Evolutionary conservation across 2,888 invertebrate genomes (phyloP).

Genomic region (Anticlea derivata): DNA sequence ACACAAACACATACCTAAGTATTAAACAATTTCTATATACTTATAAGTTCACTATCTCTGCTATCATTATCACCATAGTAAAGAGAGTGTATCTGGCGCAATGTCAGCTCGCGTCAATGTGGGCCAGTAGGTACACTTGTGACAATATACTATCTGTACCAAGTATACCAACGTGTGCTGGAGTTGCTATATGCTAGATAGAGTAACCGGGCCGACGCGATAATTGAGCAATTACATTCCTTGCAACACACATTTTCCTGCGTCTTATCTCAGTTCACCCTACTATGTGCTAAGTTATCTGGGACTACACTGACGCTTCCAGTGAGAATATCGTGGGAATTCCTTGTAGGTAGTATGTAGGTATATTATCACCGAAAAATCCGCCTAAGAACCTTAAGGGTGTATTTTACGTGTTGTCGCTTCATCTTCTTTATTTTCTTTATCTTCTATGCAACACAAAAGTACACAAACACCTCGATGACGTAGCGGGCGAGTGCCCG

Average conservation of each 20-base stretch:
- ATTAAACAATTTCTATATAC: background rate
- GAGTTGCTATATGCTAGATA: slow-evolving; percentile 40
- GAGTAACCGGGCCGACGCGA: slow-evolving; percentile 52
- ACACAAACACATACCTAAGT: too few species aligned
- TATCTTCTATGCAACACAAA: too few species aligned
- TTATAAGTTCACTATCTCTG: background rate
- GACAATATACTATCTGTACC: slow-evolving; percentile 38
- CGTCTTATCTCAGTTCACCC: slow-evolving; percentile 21
- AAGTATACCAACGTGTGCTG: background rate
- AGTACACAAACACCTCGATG: too few species aligned
- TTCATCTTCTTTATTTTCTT: too few species aligned
- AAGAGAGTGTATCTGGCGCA: slow-evolving; percentile 46
- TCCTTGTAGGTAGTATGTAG: background rate
- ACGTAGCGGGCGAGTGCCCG: too few species aligned
- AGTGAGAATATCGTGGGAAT: background rate
- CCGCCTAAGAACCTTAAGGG: too few species aligned
- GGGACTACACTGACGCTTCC: background rate
- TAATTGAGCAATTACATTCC: slow-evolving; percentile 75
- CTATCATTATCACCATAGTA: slow-evolving; percentile 27
- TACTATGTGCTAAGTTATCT: background rate
- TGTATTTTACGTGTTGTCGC: too few species aligned
- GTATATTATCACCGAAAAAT: background rate
- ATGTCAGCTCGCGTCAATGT: slow-evolving; percentile 61
- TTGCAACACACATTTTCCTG: slow-evolving; percentile 50
- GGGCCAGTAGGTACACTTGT: slow-evolving; percentile 53